These are phyloP conservation scores for Leptinotarsa juncta DNA, from an alignment of 2,888 invertebrate species.

Conservation along the genomic window DNA sequence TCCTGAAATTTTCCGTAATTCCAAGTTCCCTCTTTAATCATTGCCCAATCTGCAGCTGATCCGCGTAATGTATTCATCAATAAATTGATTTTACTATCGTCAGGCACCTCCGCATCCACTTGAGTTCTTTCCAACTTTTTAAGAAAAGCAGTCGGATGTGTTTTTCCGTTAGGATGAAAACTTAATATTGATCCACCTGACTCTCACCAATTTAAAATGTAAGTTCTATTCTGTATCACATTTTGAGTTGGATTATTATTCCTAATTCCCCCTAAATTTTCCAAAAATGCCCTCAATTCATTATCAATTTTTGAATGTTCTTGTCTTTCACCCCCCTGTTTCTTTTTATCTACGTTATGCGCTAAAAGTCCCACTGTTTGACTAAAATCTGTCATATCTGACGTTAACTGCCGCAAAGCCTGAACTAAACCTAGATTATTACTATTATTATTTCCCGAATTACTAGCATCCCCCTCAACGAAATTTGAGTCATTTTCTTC, in stretches of 20 bases:
- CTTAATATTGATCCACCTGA: constrained; percentile 4
- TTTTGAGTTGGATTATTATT: neutral
- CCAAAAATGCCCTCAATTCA: too few relatives aligned
- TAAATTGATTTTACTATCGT: constrained; percentile 12
- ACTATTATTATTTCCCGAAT: neutral
- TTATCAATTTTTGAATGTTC: too few relatives aligned
- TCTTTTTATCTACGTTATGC: too few relatives aligned
- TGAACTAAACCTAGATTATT: neutral
- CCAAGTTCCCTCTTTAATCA: neutral
- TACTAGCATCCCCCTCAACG: neutral
- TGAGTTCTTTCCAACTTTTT: constrained; percentile 23
- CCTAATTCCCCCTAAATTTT: neutral
- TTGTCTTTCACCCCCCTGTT: too few relatives aligned
- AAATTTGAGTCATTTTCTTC: neutral
- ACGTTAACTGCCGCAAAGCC: neutral
- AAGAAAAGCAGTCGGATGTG: constrained; percentile 23
- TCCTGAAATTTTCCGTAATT: constrained; percentile 14
- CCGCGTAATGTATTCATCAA: constrained; percentile 8
- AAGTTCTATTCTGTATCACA: neutral
- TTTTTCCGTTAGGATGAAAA: constrained; percentile 24
- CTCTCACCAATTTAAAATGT: constrained; percentile 24
- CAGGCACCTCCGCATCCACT: constrained; percentile 20
- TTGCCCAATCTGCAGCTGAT: constrained; percentile 6
- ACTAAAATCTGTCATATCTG: too few relatives aligned
- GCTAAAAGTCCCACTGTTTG: too few relatives aligned